Evolutionary conservation across 2,113 vertebrate genomes (phyloP).

Genomic region (Buteo buteo): DNA sequence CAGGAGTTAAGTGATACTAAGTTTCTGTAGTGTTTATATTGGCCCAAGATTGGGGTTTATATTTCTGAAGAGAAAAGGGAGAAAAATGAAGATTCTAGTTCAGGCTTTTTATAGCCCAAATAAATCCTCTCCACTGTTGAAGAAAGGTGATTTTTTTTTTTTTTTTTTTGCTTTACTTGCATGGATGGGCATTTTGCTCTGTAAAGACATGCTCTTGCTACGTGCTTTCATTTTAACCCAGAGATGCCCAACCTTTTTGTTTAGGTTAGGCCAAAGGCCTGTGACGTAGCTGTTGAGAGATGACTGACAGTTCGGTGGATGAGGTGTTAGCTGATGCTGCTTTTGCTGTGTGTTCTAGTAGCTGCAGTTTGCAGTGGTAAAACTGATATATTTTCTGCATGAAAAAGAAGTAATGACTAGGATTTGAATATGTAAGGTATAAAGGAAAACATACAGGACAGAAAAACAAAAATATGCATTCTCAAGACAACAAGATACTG

Average conservation of each 20-base stretch:
- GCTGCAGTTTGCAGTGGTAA: neutral
- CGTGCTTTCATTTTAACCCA: neutral
- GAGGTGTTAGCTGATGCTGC: neutral
- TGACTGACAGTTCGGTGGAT: neutral
- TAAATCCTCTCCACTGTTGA: neutral
- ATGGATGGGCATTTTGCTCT: neutral
- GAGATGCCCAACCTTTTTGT: neutral
- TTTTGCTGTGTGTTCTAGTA: neutral
- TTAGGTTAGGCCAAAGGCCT: neutral
- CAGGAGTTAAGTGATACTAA: neutral
- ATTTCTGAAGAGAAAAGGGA: neutral
- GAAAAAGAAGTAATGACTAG: neutral
- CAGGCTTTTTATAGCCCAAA: neutral
- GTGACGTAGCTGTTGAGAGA: rapidly evolving
- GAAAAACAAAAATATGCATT: neutral
- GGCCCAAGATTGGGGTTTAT: neutral
- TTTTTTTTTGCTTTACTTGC: neutral
- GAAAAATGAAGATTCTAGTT: neutral
- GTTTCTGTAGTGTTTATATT: neutral
- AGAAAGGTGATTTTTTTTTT: neutral
- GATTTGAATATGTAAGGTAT: neutral
- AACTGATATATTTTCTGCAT: neutral
- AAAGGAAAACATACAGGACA: neutral
- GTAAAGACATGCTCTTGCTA: neutral
- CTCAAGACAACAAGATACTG: neutral